Conservation (phyloP, 2,113 vertebrate genomes). For the Leucosticte australis region DNA sequence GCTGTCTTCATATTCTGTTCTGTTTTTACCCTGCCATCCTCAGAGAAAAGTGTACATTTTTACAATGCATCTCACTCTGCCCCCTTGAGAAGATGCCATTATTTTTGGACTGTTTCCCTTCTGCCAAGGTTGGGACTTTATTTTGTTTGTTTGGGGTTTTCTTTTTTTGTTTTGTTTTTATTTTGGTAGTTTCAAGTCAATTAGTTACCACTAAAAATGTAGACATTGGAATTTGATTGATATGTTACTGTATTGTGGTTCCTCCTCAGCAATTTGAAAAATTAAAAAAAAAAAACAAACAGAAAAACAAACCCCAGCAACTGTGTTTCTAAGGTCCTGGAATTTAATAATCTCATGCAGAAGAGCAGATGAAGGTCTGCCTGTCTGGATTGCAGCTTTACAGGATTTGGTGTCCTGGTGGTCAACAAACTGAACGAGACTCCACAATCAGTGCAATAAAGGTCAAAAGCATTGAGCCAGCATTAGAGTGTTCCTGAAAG, state of each 20-base stretch:
- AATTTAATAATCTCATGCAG: not conserved
- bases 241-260: not conserved
- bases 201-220: not conserved
- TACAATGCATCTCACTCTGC: not conserved
- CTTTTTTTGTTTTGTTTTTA: not conserved
- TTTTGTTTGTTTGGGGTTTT: not conserved
- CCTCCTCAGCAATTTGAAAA: not conserved
- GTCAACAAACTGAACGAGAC: not conserved
- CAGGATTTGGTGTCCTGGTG: not conserved
- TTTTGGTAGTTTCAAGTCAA: not conserved
- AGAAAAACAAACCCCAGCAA: not conserved
- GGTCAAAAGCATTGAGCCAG: not conserved
- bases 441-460: accelerated
- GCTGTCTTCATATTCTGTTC: not conserved
- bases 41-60: not conserved
- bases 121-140: not conserved
- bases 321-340: not conserved
- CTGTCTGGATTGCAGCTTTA: not conserved
- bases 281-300: not conserved
- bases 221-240: not conserved
- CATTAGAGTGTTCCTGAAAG: not conserved
- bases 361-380: not conserved
- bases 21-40: not conserved
- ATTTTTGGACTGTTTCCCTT: not conserved
- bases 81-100: not conserved